Evolutionary conservation across 2,797 vertebrate genomes (phyloP).

Genomic region (Crax fasciolata): DNA sequence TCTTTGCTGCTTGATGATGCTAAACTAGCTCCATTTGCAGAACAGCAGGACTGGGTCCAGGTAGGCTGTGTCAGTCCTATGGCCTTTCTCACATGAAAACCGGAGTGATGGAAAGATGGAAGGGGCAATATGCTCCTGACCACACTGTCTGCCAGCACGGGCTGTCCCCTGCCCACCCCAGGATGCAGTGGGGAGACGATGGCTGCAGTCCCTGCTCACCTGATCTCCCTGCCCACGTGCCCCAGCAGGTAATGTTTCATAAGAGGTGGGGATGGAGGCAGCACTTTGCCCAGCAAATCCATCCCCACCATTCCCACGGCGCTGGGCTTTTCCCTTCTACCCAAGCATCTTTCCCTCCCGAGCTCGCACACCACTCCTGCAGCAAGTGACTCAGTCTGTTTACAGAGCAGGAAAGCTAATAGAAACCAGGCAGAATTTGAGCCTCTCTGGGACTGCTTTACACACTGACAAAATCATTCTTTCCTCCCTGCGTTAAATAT

Average conservation of each 20-base stretch:
- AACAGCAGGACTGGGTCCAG: not conserved
- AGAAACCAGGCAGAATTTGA: conserved; percentile 81
- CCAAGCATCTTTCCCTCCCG: not conserved
- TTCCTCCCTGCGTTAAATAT: conserved; percentile 83
- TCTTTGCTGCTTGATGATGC: conserved; percentile 8
- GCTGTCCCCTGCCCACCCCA: not conserved
- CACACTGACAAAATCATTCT: conserved; percentile 84
- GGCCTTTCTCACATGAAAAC: not conserved
- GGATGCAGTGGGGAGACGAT: not conserved
- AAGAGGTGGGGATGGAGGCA: not conserved
- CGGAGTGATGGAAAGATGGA: not conserved
- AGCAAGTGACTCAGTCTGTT: conserved; percentile 82
- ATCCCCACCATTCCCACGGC: not conserved
- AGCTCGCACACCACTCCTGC: conserved; percentile 59
- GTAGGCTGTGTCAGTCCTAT: not conserved
- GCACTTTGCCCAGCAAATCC: not conserved
- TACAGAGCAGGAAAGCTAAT: conserved; percentile 81
- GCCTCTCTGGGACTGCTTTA: conserved; percentile 81
- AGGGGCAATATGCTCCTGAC: not conserved
- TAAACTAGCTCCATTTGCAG: conserved; percentile 9
- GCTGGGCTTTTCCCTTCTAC: not conserved
- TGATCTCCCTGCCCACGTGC: rapidly evolving
- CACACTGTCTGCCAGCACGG: not conserved
- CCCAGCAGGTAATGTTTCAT: not conserved
- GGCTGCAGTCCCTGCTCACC: not conserved